phyloP scores from a whole-genome alignment of 2,797 vertebrate species.

The Takifugu ocellatus region DNA sequence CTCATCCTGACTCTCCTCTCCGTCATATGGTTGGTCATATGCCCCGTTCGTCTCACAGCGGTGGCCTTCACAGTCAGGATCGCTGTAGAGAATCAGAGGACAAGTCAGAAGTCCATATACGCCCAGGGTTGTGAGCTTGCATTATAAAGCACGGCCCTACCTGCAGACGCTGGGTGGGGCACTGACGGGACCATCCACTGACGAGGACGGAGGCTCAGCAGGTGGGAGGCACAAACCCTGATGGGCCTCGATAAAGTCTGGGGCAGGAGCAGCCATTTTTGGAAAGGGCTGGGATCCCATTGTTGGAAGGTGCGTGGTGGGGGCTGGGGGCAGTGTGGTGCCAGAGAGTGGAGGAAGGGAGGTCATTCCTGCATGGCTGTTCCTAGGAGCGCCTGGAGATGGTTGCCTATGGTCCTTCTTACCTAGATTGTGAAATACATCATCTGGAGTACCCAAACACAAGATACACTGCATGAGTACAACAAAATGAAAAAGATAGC shows the following conservation, averaged over 20 bases:
- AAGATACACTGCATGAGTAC: neutral
- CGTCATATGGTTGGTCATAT: slow-evolving; percentile 89
- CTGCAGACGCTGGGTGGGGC: slow-evolving; percentile 96
- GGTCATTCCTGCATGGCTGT: slow-evolving; percentile 82
- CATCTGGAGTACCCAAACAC: slow-evolving; percentile 73
- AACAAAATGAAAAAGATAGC: too few species aligned
- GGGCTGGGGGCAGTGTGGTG: slow-evolving; percentile 78
- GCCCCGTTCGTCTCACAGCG: slow-evolving; percentile 88
- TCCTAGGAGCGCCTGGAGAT: slow-evolving; percentile 80
- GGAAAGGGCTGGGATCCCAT: slow-evolving; percentile 85
- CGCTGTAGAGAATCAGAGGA: slow-evolving; percentile 68
- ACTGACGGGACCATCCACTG: slow-evolving; percentile 82
- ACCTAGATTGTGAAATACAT: slow-evolving; percentile 91
- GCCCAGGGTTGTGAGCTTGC: neutral
- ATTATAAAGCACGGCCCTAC: slow-evolving; percentile 63
- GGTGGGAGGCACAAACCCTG: slow-evolving; percentile 84
- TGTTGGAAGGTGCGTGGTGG: slow-evolving; percentile 83
- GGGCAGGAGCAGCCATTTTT: slow-evolving; percentile 82
- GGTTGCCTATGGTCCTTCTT: slow-evolving; percentile 91
- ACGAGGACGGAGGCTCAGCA: slow-evolving; percentile 78
- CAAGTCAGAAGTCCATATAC: neutral
- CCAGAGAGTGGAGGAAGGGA: slow-evolving; percentile 84
- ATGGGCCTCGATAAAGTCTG: slow-evolving; percentile 86
- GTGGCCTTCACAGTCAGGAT: slow-evolving; percentile 97
- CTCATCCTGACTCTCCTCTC: slow-evolving; percentile 94